These are phyloP conservation scores for Montipora efflorescens DNA, from an alignment of 64 coral and sea anemone genomes.

Conservation along the genomic window DNA sequence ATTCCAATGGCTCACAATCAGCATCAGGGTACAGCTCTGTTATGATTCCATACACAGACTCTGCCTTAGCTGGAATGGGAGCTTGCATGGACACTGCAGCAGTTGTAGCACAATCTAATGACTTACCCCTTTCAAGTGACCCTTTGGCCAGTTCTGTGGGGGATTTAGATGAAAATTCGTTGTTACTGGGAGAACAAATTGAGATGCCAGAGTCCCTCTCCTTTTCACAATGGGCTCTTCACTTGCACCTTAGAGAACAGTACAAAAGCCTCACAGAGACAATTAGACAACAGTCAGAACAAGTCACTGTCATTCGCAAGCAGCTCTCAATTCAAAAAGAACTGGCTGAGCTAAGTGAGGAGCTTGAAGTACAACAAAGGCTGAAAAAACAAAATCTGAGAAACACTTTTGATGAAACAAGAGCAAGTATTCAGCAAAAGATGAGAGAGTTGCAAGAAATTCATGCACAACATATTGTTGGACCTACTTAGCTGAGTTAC, in stretches of 20 bases:
- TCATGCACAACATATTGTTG: neutral
- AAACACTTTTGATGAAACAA: slow-evolving; percentile 17
- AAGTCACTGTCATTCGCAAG: slow-evolving; percentile 24
- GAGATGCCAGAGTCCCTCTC: slow-evolving; percentile 52
- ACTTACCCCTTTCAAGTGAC: neutral
- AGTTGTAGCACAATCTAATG: neutral
- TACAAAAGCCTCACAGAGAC: slow-evolving; percentile 40
- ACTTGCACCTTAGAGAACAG: slow-evolving; percentile 39
- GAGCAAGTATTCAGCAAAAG: slow-evolving; percentile 34
- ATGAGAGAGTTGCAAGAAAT: slow-evolving; percentile 39
- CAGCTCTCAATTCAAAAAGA: slow-evolving; percentile 48
- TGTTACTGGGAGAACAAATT: slow-evolving; percentile 9
- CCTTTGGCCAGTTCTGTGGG: neutral
- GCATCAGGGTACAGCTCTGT: neutral
- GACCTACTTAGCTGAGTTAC: neutral
- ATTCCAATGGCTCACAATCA: neutral
- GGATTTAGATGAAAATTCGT: neutral
- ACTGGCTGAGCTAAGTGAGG: slow-evolving; percentile 37
- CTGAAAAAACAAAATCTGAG: slow-evolving; percentile 6
- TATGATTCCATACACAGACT: neutral
- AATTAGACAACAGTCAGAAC: slow-evolving; percentile 39
- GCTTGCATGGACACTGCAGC: slow-evolving; percentile 16
- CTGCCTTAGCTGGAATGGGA: neutral
- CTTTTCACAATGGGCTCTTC: slow-evolving; percentile 43
- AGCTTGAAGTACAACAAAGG: slow-evolving; percentile 3